Conservation (phyloP, 2,888 invertebrate species). For the Lithophane socia region DNA sequence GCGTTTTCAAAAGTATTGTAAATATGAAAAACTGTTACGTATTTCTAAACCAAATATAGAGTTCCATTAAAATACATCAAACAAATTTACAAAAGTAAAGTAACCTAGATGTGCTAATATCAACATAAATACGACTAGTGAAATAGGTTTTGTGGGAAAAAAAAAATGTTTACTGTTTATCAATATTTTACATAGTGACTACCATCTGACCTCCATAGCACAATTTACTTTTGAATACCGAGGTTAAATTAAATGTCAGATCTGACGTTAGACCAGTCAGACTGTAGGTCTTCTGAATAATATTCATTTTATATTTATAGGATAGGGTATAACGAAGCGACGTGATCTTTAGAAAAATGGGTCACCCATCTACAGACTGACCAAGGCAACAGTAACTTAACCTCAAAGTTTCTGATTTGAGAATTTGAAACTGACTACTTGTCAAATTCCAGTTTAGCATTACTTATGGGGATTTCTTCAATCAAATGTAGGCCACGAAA, state of each 20-base stretch:
- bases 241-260: background rate
- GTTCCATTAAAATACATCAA: background rate
- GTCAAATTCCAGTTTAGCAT: background rate
- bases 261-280: background rate
- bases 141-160: constrained; percentile 21
- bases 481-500: background rate
- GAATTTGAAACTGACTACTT: background rate
- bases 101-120: background rate
- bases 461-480: background rate
- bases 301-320: background rate
- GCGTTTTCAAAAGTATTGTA: constrained; percentile 2
- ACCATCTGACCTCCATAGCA: background rate
- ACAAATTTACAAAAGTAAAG: background rate
- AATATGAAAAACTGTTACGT: background rate
- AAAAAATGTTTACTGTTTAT: constrained; percentile 5
- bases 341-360: background rate
- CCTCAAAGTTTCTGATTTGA: background rate
- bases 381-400: background rate
- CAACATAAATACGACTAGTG: background rate
- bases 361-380: background rate
- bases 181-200: background rate
- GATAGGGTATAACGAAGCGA: background rate
- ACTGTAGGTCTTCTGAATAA: background rate
- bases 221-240: background rate
- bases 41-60: constrained; percentile 1